Base-by-base conservation (phyloP, 2,888 invertebrate species). In the Bugulina stolonifera region DNA sequence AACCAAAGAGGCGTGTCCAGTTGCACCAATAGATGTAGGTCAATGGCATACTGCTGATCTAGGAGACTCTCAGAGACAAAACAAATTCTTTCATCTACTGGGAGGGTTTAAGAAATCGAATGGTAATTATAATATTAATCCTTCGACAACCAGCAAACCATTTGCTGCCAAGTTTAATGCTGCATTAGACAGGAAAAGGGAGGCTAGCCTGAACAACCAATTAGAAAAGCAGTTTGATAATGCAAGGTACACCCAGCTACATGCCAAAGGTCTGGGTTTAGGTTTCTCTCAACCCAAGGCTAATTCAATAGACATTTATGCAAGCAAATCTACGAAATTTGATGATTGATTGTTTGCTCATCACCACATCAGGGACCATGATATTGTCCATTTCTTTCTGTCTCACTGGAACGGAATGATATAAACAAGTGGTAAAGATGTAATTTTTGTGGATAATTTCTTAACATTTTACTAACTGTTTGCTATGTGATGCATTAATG, bases 171-270 rank as follows among this genome's bases (percentile, higher is more conserved):
- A 27, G 27, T 27, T 32, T 27, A 64, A 64, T n/a, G 27, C 64
- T 14, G 64, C 64, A 32, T 32, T 64, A 14, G 32, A 64, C 32
- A 64, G 32, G n/a, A 32, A 27, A 27, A 64, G n/a, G 32, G 64
- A 64, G n/a, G 2, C 32, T 25, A 5, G 10, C 10, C n/a, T 64
- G 32, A 22, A 64, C 14, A 64, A 3, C n/a, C 64, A n/a, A 32
- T n/a, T 64, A 14, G 64, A 64, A 27, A 27, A 64, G 27, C 64
- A 64, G 64, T 64, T 64, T 34, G 64, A 64, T 2, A 22, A 64
- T 22, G 64, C 64, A 14, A 25, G 64, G 18, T 32, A 25, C n/a
- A 64, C 64, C 14, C 22, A 27, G 5, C n/a, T 64, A 27, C 25
- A 32, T 64, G 64, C 64, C n/a, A 64, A 32, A 64, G 64, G 64